These are phyloP conservation scores for Petrophora chlorosata DNA, from an alignment of 2,888 invertebrate species.

Conservation along the genomic window DNA sequence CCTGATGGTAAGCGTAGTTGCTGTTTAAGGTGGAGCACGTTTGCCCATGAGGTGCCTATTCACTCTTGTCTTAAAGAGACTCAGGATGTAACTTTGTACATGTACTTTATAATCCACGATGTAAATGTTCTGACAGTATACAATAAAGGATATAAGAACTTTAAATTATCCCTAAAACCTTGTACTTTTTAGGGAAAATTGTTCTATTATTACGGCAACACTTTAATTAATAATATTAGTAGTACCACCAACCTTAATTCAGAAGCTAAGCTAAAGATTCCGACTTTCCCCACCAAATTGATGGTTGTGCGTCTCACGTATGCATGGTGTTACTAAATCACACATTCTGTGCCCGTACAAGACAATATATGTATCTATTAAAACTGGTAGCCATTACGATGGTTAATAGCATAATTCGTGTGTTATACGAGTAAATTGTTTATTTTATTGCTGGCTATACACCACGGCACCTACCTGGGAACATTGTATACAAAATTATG, in stretches of 20 bases:
- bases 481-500: too few relatives aligned
- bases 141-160: too few relatives aligned
- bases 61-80: too few relatives aligned
- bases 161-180: too few relatives aligned
- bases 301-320: slow-evolving; percentile 33
- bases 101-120: too few relatives aligned
- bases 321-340: slow-evolving; percentile 51
- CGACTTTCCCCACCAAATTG: slow-evolving; percentile 47
- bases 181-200: too few relatives aligned
- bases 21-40: too few relatives aligned
- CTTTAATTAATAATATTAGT: not conserved
- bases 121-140: too few relatives aligned
- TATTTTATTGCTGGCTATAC: slow-evolving; percentile 16
- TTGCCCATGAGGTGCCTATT: too few relatives aligned
- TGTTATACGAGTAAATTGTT: slow-evolving; percentile 26
- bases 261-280: slow-evolving; percentile 17
- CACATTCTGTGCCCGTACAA: slow-evolving; percentile 41
- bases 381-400: slow-evolving; percentile 59
- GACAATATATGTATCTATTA: slow-evolving; percentile 54
- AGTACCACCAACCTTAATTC: not conserved
- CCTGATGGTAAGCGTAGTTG: too few relatives aligned
- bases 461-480: slow-evolving; percentile 2
- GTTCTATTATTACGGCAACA: not conserved
- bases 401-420: slow-evolving; percentile 45
- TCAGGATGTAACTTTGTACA: too few relatives aligned